Evolutionary conservation across 2,797 vertebrate species (phyloP).

Genomic region (Anguilla marmorata): DNA sequence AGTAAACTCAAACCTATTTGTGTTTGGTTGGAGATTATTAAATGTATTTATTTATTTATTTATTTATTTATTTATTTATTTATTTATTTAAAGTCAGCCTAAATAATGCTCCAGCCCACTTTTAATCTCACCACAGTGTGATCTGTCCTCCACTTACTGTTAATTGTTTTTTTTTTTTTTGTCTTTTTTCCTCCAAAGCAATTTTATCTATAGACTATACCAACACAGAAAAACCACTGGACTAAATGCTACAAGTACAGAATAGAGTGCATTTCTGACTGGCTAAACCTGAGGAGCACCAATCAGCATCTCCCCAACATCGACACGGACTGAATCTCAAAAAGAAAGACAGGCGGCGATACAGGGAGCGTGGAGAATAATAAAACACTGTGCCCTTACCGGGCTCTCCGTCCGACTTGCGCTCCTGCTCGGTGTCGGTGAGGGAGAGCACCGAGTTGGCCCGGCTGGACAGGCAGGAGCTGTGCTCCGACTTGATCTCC

Average conservation of each 20-base stretch:
- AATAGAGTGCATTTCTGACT: background rate
- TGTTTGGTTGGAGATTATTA: background rate
- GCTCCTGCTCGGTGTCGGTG: constrained; percentile 96
- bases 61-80: background rate
- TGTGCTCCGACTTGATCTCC: constrained; percentile 92
- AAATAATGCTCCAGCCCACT: background rate
- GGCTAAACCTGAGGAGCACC: background rate
- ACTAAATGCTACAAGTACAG: background rate
- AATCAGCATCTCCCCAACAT: background rate
- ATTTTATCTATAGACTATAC: background rate
- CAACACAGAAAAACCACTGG: background rate
- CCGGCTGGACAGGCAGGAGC: constrained; percentile 92
- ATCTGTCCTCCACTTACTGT: background rate
- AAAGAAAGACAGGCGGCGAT: background rate
- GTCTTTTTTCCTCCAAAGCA: background rate
- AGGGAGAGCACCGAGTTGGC: constrained; percentile 95
- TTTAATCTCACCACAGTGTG: background rate
- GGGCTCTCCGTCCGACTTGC: constrained; percentile 94
- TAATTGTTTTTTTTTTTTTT: background rate
- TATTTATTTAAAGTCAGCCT: background rate
- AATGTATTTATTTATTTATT: background rate
- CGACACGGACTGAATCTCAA: background rate
- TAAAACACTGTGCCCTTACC: constrained; percentile 71
- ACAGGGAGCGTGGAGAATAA: background rate
- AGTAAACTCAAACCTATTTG: background rate